These are phyloP conservation scores for Lissonota sp. DNA, from an alignment of 2,888 invertebrate genomes.

Conservation along the genomic window DNA sequence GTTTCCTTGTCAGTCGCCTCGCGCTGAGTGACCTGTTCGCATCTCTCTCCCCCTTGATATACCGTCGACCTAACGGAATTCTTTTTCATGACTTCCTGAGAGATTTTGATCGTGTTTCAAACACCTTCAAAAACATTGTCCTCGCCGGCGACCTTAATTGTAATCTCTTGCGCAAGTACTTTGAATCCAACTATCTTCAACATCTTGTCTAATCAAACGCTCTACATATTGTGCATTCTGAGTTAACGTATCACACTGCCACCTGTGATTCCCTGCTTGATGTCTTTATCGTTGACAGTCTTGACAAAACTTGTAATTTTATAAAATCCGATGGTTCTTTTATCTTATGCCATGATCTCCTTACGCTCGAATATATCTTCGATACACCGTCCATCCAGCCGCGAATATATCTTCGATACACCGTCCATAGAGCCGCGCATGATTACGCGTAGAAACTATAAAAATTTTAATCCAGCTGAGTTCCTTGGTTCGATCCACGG, in stretches of 20 bases:
- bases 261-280: neutral
- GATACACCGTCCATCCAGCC: neutral
- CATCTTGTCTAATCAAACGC: neutral
- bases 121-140: slow-evolving; percentile 4
- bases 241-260: neutral
- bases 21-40: too few relatives aligned
- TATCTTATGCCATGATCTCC: slow-evolving; percentile 31
- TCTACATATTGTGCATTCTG: neutral
- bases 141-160: slow-evolving; percentile 22
- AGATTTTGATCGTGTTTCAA: neutral
- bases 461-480: neutral
- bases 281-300: slow-evolving; percentile 1
- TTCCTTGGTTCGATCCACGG: neutral
- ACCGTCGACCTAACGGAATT: slow-evolving; percentile 8
- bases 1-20: too few relatives aligned
- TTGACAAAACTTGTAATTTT: neutral
- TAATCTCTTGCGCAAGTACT: neutral
- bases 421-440: neutral
- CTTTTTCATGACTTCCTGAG: slow-evolving; percentile 18
- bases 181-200: neutral
- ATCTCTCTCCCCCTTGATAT: neutral
- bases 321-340: slow-evolving; percentile 2
- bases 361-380: neutral
- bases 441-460: neutral
- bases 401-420: neutral